A percentile compares a stretch with the other conserved stretches of the same genome.
Conservation (phyloP, 2,113 vertebrate genomes). For the Xiphophorus couchianus region DNA sequence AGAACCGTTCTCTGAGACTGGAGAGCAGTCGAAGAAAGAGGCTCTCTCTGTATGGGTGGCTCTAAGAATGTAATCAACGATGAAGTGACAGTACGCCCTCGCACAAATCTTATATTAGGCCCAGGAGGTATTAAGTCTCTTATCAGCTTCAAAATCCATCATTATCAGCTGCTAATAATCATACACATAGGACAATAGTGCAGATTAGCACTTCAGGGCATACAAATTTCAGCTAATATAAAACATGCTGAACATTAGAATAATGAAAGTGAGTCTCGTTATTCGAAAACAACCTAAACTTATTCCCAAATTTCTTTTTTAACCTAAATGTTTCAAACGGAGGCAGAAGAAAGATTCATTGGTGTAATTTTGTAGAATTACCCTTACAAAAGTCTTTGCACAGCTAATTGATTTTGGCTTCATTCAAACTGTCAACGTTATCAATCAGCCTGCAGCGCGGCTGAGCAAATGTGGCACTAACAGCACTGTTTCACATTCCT, state of each 20-base stretch:
- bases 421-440: conserved; percentile 25
- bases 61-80: conserved; percentile 71
- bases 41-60: conserved; percentile 47
- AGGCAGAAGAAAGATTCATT: not conserved
- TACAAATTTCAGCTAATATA: not conserved
- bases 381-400: conserved; percentile 6
- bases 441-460: conserved; percentile 40
- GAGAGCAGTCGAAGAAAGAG: conserved; percentile 66
- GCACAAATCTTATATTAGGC: conserved; percentile 55
- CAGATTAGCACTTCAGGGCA: conserved; percentile 29
- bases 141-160: conserved; percentile 53
- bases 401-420: conserved; percentile 38
- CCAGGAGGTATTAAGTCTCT: conserved; percentile 38
- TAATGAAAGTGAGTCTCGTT: not conserved
- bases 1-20: conserved; percentile 64
- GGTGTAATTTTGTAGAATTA: conserved; percentile 6
- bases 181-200: conserved; percentile 29
- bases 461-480: conserved; percentile 48
- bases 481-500: conserved; percentile 33
- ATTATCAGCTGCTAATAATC: conserved; percentile 48
- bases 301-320: not conserved
- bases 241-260: conserved; percentile 16
- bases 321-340: not conserved
- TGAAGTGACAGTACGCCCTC: conserved; percentile 62
- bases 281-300: not conserved